These are phyloP conservation scores for Heliconius ethilla DNA, from an alignment of 2,888 invertebrate species.

Conservation along the genomic window DNA sequence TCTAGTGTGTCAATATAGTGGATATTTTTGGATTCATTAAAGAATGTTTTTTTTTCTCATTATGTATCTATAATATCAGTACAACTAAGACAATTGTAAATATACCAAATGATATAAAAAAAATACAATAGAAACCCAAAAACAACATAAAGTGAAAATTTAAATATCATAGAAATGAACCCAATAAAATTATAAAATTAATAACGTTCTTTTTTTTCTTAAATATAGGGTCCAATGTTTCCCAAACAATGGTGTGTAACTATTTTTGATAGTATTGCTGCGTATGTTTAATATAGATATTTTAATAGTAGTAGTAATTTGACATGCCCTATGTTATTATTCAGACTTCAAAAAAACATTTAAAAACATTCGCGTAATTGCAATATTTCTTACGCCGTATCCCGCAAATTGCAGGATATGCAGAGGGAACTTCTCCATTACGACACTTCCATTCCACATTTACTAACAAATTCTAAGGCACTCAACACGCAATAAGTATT, in stretches of 20 bases:
- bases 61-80: neutral
- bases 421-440: too few species aligned
- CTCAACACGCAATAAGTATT: too few species aligned
- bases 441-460: too few species aligned
- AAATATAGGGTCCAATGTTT: neutral
- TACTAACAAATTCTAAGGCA: neutral
- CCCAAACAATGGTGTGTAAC: neutral
- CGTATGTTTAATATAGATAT: neutral
- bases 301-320: neutral
- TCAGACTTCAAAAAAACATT: neutral
- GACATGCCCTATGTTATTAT: neutral
- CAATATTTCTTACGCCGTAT: neutral
- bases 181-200: neutral
- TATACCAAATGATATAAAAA: neutral
- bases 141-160: neutral
- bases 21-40: neutral
- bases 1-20: neutral
- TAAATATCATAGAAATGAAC: neutral
- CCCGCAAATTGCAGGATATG: too few species aligned
- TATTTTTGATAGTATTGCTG: neutral
- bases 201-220: neutral
- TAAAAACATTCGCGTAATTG: neutral
- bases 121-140: neutral
- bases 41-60: neutral
- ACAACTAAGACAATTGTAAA: too few species aligned